Evolutionary conservation across 2,797 vertebrate genomes (phyloP), one percentile per base, ranked within the genome.

Genomic region (Atherinosoma microstoma): DNA sequence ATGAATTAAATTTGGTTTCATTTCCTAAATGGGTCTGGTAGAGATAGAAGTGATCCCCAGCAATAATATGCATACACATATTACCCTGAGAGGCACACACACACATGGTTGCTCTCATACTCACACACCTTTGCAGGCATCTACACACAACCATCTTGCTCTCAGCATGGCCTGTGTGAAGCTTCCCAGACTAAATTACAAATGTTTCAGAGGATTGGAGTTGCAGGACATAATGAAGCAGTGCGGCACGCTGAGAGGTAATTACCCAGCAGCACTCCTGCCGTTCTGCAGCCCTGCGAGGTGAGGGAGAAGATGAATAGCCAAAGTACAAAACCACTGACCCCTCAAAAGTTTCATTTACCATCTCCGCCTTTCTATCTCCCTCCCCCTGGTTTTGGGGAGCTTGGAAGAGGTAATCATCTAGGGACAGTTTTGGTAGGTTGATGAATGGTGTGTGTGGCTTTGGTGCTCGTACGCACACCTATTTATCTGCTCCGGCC

Each of bases 341-440:
- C 96, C 96, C 96, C 95, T 96, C 96, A 96, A 91, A 97, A 96
- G 95, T 97, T 98, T 96, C 96, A 97, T 97, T 97, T 97, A 97
- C 94, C 94, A 94, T 68, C 84, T 73, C 85, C 76, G 71, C 76
- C 58, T 42, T 45, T 64, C 85, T 54, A 92, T 95, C 85, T 68
- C 78, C 87, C 81, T 79, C 84, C 94, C 92, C 94, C 93, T 95
- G 95, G 94, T 95, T 96, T 95, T 94, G 94, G 88, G 66, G 67
- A 92, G 94, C 96, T 95, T 94, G 95, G 96, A 97, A 92, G 96
- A 97, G 96, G 97, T 97, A 96, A 98, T 98, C 97, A 97, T 97
- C 96, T 95, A 95, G 95, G 96, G 95, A 97, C 90, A 90, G 90
- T 96, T 97, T 97, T 97, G 97, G 95, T 92, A 92, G 94, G 89